Base-by-base conservation (phyloP, 2,797 vertebrate genomes). In the Pantherophis vulpinus region DNA sequence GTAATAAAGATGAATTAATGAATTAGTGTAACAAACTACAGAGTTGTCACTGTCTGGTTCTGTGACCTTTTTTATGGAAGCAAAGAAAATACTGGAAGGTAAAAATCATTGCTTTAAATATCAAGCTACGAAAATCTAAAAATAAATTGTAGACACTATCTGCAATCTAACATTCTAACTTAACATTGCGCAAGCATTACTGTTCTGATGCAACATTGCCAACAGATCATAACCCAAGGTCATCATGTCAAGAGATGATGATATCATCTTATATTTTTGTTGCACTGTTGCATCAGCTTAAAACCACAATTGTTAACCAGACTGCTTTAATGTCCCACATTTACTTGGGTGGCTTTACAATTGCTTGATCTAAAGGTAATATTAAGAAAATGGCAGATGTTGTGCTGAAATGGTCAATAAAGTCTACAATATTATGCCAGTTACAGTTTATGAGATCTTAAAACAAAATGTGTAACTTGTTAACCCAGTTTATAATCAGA, bases 81-180 rank as follows among this genome's bases (percentile, higher is more conserved):
- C 56, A 94, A 13, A 92, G 88, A 32, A 29, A 59, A 94, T 74
- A 58, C 5, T 61, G 42, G 32, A 47, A 18, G 90, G 55, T 18
- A 55, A n/a, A 89, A 91, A 86, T 27, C 92, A 92, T 79, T 27
- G n/a, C 4, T 10, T 25, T 18, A 91, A 86, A 91, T n/a, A 47
- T n/a, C 32, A 86, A 54, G 25, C 42, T 90, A 11, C 12, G 59
- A 94, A 54, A 94, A 87, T 66, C 79, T 91, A 5, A 92, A 70
- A 79, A 55, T 37, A 60, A 23, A 91, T 59, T 83, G 54, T 11
- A 70, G 70, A 10, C 27, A 47, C 56, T 51, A 63, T 61, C 60
- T 51, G 9, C 8, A 2, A 27, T n/a, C 42, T 47, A 88, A 61
- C 27, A 63, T 89, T 89, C 27, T 51, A 27, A 61, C 12, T 58